Evolutionary conservation across 2,113 vertebrate genomes (phyloP), one percentile per base, ranked within the genome.

Genomic region (Hemichromis elongatus): DNA sequence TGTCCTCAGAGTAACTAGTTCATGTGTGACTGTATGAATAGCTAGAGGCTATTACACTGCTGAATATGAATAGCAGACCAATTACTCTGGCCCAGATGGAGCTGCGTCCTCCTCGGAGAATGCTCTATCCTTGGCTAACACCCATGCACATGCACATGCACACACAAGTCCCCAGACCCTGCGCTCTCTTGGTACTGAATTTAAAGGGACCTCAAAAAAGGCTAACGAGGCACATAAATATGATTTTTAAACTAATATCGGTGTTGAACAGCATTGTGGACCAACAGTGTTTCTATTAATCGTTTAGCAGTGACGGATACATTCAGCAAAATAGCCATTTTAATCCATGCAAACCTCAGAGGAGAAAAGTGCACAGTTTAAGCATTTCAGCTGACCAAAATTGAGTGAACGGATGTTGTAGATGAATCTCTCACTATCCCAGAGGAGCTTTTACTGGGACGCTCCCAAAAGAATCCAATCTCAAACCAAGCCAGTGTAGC

Each of bases 1-100:
- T 92, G 95, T 91, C 90, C 90, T 91, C 80, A 2, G 83, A 93
- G 90, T 89, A 94, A 92, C 90, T 94, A 95, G 94, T 95, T 94
- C 94, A 94, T 89, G 91, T 91, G 93, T 92, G 92, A 93, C 88
- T 93, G 90, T 93, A 90, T 93, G 93, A 93, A 90, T 92, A 86
- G 93, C 96, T 91, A 56, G 77, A 87, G 95, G 94, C 92, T 81
- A 93, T 95, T 95, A 92, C 93, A 93, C 90, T 92, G 92, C 95
- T 93, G 94, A 94, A 95, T 95, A 95, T 94, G 95, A 96, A 96
- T 94, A 96, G 94, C 91, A 89, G 95, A 91, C 94, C 95, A 96
- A 95, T 96, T 95, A 95, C 92, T 95, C 86, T 91, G 92, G 93
- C 95, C 95, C 95, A 94, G 90, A 94, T 95, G 96, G 94, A 95